phyloP scores from a whole-genome alignment of 2,797 vertebrate species.

The Iguana delicatissima region DNA sequence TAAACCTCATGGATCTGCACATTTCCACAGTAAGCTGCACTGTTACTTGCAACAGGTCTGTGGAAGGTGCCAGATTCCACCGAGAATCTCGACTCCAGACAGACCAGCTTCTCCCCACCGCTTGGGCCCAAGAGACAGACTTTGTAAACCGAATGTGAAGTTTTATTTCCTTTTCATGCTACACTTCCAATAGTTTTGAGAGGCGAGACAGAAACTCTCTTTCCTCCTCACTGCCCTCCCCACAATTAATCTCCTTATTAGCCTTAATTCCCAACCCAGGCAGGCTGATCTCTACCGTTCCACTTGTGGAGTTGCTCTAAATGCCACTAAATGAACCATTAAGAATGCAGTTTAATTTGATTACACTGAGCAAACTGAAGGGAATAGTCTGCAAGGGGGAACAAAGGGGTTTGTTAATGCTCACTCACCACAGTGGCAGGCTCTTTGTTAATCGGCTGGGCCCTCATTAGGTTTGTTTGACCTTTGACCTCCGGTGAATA shows the following conservation, averaged over 20 bases:
- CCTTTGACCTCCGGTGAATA: conserved; percentile 56
- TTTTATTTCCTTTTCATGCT: conserved; percentile 30
- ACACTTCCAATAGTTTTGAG: conserved; percentile 52
- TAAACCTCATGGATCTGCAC: too few relatives aligned
- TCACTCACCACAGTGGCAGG: conserved; percentile 70
- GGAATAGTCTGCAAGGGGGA: conserved; percentile 68
- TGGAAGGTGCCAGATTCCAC: too few relatives aligned
- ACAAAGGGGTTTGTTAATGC: conserved; percentile 75
- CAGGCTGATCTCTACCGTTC: conserved; percentile 71
- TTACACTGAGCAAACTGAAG: conserved; percentile 80
- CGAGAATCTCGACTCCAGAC: too few relatives aligned
- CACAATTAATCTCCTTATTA: conserved; percentile 76
- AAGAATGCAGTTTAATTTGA: conserved; percentile 79
- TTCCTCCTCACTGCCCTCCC: conserved; percentile 32
- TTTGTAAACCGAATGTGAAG: not conserved
- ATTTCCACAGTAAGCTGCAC: too few relatives aligned
- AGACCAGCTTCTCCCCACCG: not conserved
- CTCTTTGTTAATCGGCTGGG: conserved; percentile 56
- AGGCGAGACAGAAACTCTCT: conserved; percentile 61
- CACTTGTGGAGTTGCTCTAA: conserved; percentile 78
- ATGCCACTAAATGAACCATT: conserved; percentile 80
- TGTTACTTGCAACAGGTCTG: too few relatives aligned
- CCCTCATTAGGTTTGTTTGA: conserved; percentile 70
- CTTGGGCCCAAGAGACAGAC: too few relatives aligned
- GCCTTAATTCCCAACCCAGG: conserved; percentile 75